phyloP scores from a whole-genome alignment of 2,113 vertebrate species.

The Larimichthys polyactis region DNA sequence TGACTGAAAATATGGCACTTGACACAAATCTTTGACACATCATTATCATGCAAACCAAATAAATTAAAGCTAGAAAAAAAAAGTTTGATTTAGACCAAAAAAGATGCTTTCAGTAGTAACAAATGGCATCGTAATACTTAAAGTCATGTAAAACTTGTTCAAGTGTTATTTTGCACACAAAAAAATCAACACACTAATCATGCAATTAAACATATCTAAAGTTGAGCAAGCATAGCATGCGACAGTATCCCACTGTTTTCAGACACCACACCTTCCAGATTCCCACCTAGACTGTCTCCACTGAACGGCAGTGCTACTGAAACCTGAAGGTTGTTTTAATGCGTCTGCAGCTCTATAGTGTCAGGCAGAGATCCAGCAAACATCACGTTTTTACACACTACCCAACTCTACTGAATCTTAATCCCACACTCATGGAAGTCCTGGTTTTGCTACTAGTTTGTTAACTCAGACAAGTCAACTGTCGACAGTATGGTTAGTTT shows the following conservation, averaged over 20 bases:
- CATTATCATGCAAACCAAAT: slow-evolving; percentile 87
- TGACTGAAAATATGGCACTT: slow-evolving; percentile 85
- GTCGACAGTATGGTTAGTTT: slow-evolving; percentile 68
- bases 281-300: slow-evolving; percentile 45
- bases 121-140: slow-evolving; percentile 90
- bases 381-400: slow-evolving; percentile 44
- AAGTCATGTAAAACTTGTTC: slow-evolving; percentile 90
- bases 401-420: slow-evolving; percentile 30
- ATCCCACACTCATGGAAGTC: slow-evolving; percentile 80
- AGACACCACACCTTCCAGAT: slow-evolving; percentile 62
- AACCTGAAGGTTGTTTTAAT: slow-evolving; percentile 51
- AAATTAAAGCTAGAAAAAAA: slow-evolving; percentile 82
- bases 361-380: slow-evolving; percentile 52
- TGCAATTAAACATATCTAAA: slow-evolving; percentile 88
- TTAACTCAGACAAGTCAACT: slow-evolving; percentile 58
- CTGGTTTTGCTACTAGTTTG: slow-evolving; percentile 79
- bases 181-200: slow-evolving; percentile 88
- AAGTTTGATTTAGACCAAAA: slow-evolving; percentile 69
- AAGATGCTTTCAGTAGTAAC: slow-evolving; percentile 89
- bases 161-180: slow-evolving; percentile 86
- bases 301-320: slow-evolving; percentile 63
- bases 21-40: slow-evolving; percentile 80
- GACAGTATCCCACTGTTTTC: slow-evolving; percentile 78
- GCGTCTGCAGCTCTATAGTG: slow-evolving; percentile 52
- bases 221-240: slow-evolving; percentile 88